phyloP scores from a whole-genome alignment of 2,888 invertebrate species.

The Rapana venosa region DNA sequence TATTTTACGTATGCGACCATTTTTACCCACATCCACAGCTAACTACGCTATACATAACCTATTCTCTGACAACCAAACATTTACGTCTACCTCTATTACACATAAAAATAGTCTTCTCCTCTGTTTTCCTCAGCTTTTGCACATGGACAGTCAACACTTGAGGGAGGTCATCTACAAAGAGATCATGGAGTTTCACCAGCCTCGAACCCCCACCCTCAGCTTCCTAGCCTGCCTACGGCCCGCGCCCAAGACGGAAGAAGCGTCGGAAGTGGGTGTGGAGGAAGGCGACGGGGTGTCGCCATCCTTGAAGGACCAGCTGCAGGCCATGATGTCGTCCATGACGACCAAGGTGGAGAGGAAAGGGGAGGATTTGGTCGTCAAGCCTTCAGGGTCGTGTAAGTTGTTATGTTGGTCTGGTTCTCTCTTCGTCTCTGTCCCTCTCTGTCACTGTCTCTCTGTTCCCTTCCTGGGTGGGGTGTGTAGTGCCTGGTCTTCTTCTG shows the following conservation, averaged over 20 bases:
- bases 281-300: not conserved
- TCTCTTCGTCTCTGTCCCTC: not conserved
- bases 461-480: no score
- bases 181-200: constrained; percentile 73
- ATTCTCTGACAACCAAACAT: no score
- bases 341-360: not conserved
- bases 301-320: constrained; percentile 31
- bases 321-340: not conserved
- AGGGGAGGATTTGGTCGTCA: not conserved
- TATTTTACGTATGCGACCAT: no score
- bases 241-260: constrained; percentile 61
- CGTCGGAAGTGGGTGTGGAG: not conserved
- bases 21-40: no score
- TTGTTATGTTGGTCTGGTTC: not conserved
- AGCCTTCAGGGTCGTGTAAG: not conserved
- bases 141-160: constrained; percentile 69
- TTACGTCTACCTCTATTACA: no score
- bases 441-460: not conserved
- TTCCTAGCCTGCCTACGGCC: constrained; percentile 69
- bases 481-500: no score
- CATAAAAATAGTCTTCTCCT: no score
- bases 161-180: constrained; percentile 75
- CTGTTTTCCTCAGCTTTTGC: constrained; percentile 54
- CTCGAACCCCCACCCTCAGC: constrained; percentile 63
- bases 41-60: no score